Conservation (phyloP, 2,888 invertebrate species). For the Watsonalla cultraria region DNA sequence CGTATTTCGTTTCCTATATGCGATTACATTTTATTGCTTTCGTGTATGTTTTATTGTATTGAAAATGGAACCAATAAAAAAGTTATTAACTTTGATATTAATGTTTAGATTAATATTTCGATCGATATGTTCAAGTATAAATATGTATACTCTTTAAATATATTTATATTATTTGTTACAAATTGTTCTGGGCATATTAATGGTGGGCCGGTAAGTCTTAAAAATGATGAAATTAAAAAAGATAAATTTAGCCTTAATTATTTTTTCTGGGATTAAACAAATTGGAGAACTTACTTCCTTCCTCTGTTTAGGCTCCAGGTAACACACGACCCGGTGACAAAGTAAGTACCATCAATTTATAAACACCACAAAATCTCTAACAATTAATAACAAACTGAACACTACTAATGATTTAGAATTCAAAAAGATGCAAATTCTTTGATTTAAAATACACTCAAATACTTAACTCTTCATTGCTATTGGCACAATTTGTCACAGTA, state of each 20-base stretch:
- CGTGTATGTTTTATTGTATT: not conserved
- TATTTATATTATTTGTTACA: constrained; percentile 5
- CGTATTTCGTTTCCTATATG: not conserved
- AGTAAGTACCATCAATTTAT: not conserved
- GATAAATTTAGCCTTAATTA: no score
- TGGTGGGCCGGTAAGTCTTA: constrained; percentile 47
- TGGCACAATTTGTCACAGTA: not conserved
- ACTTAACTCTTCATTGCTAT: no score
- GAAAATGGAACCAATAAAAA: constrained; percentile 1
- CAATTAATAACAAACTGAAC: no score
- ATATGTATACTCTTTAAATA: constrained; percentile 4
- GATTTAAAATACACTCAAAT: no score
- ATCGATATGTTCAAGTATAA: constrained; percentile 7
- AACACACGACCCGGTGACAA: not conserved
- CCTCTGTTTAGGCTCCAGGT: not conserved
- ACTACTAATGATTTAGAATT: no score
- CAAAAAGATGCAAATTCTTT: no score
- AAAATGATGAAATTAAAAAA: no score
- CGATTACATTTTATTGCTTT: constrained; percentile 1
- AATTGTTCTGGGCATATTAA: constrained; percentile 48
- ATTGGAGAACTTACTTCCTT: no score
- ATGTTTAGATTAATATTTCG: no score
- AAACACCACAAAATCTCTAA: no score
- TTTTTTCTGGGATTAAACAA: no score
- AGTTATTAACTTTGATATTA: no score